Evolutionary conservation across 2,797 vertebrate genomes (phyloP), one percentile per base, ranked within the genome.

Genomic region (Nothura maculosa): DNA sequence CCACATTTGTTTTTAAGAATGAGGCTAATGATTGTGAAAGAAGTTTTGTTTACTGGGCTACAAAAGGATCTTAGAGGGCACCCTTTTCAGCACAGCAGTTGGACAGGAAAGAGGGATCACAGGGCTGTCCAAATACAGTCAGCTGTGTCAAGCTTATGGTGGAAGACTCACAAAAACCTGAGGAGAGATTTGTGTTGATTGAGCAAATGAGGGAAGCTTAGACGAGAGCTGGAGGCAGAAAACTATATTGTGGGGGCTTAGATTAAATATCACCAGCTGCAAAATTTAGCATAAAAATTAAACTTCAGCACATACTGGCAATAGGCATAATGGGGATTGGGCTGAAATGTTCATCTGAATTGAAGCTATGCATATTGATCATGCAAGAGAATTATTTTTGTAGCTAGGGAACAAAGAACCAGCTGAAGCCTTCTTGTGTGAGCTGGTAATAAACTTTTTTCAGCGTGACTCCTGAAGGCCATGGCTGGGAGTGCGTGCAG

Each of bases 1-100:
- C 52, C 80, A 36, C 69, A 54, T 85, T 97, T 93, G 77, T 95
- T 94, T 93, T 85, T 73, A 25, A 81, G 91, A 93, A 88, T 67
- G 0, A 90, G 72, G 67, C 85, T 89, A 45, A 85, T 81, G 40
- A 93, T 91, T 72, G 67, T 87, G 79, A 97, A 96, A 95, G 77
- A 34, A 77, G 84, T 93, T 91, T 96, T 96, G 79, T 90, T 96
- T 94, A 73, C 54, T 94, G 75, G 42, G 85, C 90, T 75, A 92
- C 92, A 94, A 94, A 96, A 90, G 76, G 52, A 57, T 91, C 80
- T 96, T 84, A 91, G 74, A 94, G 84, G 77, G 81, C 79, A 86
- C 82, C 48, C 66, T 93, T 96, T 92, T 96, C 48, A 92, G 57
- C 75, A 52, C 73, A 93, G 91, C 95, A 92, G 70, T 68, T 79